Evolutionary conservation across 2,888 invertebrate species (phyloP).

Genomic region (Drosophila mulleri): DNA sequence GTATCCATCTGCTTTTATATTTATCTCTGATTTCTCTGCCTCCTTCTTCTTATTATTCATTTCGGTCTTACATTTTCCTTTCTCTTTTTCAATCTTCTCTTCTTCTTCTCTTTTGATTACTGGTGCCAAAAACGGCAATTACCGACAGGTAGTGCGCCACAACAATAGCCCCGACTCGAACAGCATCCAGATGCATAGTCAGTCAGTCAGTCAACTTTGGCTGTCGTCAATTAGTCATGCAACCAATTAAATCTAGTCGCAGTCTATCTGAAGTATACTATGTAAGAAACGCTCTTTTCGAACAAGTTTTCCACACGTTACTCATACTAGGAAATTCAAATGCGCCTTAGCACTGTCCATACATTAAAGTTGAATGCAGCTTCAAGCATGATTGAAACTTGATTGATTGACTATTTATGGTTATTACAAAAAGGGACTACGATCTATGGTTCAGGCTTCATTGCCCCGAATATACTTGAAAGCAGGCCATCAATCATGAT

Average conservation of each 20-base stretch:
- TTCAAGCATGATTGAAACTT: too few relatives aligned
- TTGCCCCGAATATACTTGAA: too few relatives aligned
- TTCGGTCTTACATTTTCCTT: background rate
- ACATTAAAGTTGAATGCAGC: too few relatives aligned
- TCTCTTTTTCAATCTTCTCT: background rate
- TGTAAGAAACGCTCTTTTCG: background rate
- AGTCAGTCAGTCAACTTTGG: constrained; percentile 3
- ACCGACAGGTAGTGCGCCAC: background rate
- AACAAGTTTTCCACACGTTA: background rate
- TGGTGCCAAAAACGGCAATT: background rate
- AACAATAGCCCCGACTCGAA: background rate
- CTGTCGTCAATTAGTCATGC: constrained; percentile 39
- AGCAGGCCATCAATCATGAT: too few relatives aligned
- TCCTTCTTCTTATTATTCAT: background rate
- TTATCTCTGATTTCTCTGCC: background rate
- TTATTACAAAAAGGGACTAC: too few relatives aligned
- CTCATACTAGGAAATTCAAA: constrained; percentile 1
- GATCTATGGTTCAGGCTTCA: too few relatives aligned
- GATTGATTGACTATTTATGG: too few relatives aligned
- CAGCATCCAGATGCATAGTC: background rate
- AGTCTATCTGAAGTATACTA: background rate
- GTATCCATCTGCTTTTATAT: background rate
- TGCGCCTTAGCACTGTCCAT: background rate
- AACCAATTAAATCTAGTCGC: constrained; percentile 9
- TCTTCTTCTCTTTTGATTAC: too few relatives aligned